Conservation (phyloP, 1,140 invertebrate genomes). For the Drosophila santomea region DNA sequence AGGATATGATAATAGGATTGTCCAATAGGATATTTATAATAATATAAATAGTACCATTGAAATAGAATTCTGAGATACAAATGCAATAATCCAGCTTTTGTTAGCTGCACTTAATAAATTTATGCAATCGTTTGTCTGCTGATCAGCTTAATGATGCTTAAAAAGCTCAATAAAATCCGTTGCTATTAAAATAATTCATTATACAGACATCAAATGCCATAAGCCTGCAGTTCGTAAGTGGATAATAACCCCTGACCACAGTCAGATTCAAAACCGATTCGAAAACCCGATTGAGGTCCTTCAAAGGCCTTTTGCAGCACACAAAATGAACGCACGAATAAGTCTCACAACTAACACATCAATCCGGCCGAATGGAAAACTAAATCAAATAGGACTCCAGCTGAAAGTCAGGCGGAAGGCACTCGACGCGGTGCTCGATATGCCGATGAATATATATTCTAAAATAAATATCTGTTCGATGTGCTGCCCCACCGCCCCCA, state of each 20-base stretch:
- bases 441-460: slow-evolving; percentile 60
- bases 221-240: background rate
- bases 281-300: slow-evolving; percentile 18
- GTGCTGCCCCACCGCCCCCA: background rate
- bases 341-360: slow-evolving; percentile 55
- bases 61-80: too few species aligned
- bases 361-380: slow-evolving; percentile 53
- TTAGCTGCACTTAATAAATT: background rate
- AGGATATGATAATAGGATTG: too few species aligned
- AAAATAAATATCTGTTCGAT: slow-evolving; percentile 77
- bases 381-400: slow-evolving; percentile 73
- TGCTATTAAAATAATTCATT: slow-evolving; percentile 15
- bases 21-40: too few species aligned
- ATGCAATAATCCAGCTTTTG: background rate
- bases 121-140: background rate
- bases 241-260: background rate
- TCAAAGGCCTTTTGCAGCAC: slow-evolving; percentile 47
- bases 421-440: slow-evolving; percentile 49
- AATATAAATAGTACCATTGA: too few species aligned
- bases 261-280: slow-evolving; percentile 5
- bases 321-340: slow-evolving; percentile 69
- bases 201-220: slow-evolving; percentile 6
- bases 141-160: background rate
- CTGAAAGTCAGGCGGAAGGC: slow-evolving; percentile 64
- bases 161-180: slow-evolving; percentile 1